Base-by-base conservation (phyloP, 2,888 invertebrate genomes). In the Lottia scabra region DNA sequence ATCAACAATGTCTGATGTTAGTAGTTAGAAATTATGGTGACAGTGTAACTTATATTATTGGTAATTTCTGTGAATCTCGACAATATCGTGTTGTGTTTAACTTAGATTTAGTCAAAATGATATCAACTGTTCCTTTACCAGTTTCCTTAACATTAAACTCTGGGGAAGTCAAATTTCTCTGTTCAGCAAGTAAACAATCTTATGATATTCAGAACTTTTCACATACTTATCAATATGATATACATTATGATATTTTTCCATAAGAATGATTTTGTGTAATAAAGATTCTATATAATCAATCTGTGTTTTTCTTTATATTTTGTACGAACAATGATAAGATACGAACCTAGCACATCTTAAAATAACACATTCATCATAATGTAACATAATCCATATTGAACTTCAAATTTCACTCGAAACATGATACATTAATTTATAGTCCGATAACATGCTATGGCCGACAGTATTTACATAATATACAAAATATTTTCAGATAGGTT, bases 1-100 rank as follows among this genome's bases (percentile, higher is more conserved):
- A 72, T 56, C 68, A 72, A 62, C 48, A 65, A 44, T 72, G 72
- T 15, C 68, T 72, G n/a, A 68, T 65, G 44, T 30, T 72, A 27
- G 12, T 72, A 15, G 56, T 68, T 12, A 30, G 72, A 6, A 68
- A 72, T 16, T 65, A 65, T 38, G 68, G 68, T n/a, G 68, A 72
- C 72, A 68, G 72, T 26, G 27, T 72, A n/a, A 68, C 68, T 62
- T 67, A 68, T 48, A 56, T 68, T 43, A 45, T 65, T n/a, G 67
- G 68, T 65, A 72, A 72, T 65, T 56, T 68, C 27, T 72, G 72
- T 48, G n/a, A 44, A 8, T 67, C 65, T 30, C 56, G 72, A 15
- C 64, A 27, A 10, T 72, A 72, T 65, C 65, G 68, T 44, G 67
- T 72, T 44, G 43, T 64, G 63, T 62, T 71, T 19, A 65, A 72